Evolutionary conservation across 2,797 vertebrate genomes (phyloP), one percentile per base, ranked within the genome.

Genomic region (Oryzias dopingdopingensis): DNA sequence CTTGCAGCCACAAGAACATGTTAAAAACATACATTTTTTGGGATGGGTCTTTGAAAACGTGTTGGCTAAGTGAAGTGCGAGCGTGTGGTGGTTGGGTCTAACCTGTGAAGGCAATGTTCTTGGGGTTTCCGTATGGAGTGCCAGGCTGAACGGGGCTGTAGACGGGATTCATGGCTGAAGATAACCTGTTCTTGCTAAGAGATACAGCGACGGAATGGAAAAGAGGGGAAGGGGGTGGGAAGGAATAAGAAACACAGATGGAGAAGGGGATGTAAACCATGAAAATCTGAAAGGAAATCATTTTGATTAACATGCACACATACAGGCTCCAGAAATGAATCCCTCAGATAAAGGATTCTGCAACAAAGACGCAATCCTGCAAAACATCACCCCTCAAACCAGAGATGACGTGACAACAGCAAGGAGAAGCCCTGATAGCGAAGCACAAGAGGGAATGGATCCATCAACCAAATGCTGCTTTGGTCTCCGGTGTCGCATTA

Each of bases 51-150:
- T 37, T 12, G 10, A 37, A 13, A 37, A 8, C 29, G 2, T 2
- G 7, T 37, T 37, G 26, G 32, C 32, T 37, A 12, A 37, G 32
- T 4, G 2, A 2, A 37, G 32, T 37, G 32, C 10, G 12, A 37
- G 32, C 32, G 32, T 37, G 32, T 20, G 18, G 44, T 4, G 20
- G 10, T 4, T 46, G 10, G 7, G 20, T 80, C 90, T 89, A 88
- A 98, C 97, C 96, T 89, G 97, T 86, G 17, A 98, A 99, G 22
- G 97, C 93, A 96, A 99, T 96, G 88, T 96, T 99, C 91, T 99
- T 99, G 49, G 95, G 94, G 89, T 98, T 99, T 88, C 95, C 96
- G 0, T 99, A 98, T 43, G 96, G 97, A 81, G 95, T 93, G 88
- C 96, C 96, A 59, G 96, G 95, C 81, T 99, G 97, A 81, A 98